A percentile compares a stretch with the other conserved stretches of the same genome.
Evolutionary conservation across 2,797 vertebrate genomes (phyloP).

Genomic region (Phoxinus dragarum): DNA sequence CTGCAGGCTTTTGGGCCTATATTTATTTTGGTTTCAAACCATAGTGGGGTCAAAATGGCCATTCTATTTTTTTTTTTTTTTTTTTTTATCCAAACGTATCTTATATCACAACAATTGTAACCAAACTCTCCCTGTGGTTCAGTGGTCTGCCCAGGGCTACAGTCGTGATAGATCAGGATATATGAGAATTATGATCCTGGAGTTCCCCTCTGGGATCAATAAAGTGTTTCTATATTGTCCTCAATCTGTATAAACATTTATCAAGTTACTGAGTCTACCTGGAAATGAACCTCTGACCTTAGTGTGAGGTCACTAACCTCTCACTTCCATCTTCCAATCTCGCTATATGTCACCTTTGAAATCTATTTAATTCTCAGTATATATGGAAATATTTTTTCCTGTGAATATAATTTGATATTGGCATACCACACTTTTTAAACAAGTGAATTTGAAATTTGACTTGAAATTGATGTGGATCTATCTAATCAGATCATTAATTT

Average conservation of each 20-base stretch:
- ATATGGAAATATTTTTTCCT: neutral
- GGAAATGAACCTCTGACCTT: neutral
- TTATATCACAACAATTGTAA: slow-evolving; percentile 4
- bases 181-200: slow-evolving; percentile 31
- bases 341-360: neutral
- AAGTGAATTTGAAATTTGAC: neutral
- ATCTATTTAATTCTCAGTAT: neutral
- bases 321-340: no score
- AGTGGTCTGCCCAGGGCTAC: slow-evolving; percentile 17
- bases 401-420: neutral
- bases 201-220: slow-evolving; percentile 19
- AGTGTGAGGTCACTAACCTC: neutral
- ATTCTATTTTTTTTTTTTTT: slow-evolving; percentile 1
- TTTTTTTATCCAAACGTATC: slow-evolving; percentile 2
- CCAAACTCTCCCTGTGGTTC: slow-evolving; percentile 18
- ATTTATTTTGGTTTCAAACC: neutral
- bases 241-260: slow-evolving; percentile 21
- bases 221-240: slow-evolving; percentile 1
- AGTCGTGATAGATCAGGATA: slow-evolving; percentile 15
- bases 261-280: neutral
- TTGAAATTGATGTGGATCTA: neutral
- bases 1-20: slow-evolving; percentile 1
- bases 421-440: neutral
- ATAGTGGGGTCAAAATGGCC: neutral
- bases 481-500: neutral